Base-by-base conservation (phyloP, 2,888 invertebrate species). In the Coecobrya sp. region DNA sequence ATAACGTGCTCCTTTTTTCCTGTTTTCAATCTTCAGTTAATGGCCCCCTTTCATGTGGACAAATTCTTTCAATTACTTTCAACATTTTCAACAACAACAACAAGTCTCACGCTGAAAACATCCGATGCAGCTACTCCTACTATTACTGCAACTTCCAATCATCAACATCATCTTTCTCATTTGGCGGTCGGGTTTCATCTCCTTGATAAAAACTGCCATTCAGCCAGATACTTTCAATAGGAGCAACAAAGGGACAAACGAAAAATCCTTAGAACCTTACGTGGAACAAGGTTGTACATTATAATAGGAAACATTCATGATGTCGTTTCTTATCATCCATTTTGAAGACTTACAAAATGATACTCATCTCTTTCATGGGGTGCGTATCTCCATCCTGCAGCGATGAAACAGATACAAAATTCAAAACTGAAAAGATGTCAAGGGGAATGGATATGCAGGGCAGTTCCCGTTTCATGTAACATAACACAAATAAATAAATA, bases 51-150 rank as follows among this genome's bases (percentile, higher is more conserved):
- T 89, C 65, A 81, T 89, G 84, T 89, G 73, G 84, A 89, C 84
- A 84, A 85, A 89, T 89, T 73, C 70, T 89, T 89, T 82, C 89
- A 89, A 89, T 89, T 84, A 89, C 82, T 82, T 79, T 36, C 76
- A 59, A 55, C 70, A 62, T 86, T 86, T 87, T 59, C 36, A 36
- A 36, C 36, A 36, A 36, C 36, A 36, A 36, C 85, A 65, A 65
- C 85, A 85, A 65, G 68, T 16, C 25, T 85, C 42, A 4, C 22
- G 22, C 65, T 85, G 42, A 68, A 59, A 85, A 49, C 85, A 65
- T 65, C 19, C 65, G 10, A n/a, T 45, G 25, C 27, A 62, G 52
- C 30, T n/a, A 55, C 59, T 16, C 1, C 52, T 22, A 82, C n/a
- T 30, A 27, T 30, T 25, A 59, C 10, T 82, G 13, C 27, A 52